Evolutionary conservation across 1,140 invertebrate genomes (phyloP), one percentile per base, ranked within the genome.

Genomic region (Caenorhabditis tropicalis): DNA sequence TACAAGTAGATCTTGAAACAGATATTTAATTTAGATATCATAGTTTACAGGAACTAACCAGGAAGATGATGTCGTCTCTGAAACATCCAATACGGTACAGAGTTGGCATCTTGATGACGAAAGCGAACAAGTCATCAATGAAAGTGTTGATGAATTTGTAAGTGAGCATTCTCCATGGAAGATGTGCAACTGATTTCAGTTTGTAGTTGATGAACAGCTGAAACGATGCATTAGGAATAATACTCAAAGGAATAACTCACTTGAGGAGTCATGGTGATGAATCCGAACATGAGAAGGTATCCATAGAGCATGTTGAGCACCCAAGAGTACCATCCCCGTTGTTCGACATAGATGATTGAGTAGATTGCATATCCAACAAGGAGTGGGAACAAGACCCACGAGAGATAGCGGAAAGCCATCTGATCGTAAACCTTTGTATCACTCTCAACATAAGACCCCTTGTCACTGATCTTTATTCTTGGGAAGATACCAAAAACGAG

Each of bases 121-220:
- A 99, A 83, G 98, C 98, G 93, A 99, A 99, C 87, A 99, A 96
- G 92, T 99, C 98, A 93, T 99, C 98, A 90, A 99, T 99, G 91
- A 99, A 99, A 2, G 98, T 99, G 91, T 99, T 99, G n/a, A 99
- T 94, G 91, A 98, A 98, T 93, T 99, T 99, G 91, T 99, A 99
- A 16, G 96, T 97, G 94, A 99, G 94, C 97, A 99, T 99, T 81
- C 98, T 93, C 97, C 98, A 99, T 3, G 98, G 98, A 85, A 99
- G 93, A 93, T 99, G 98, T 12, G 98, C 98, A 0, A 99, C 97
- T 24, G 97, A 99, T 91, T 99, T 99, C 58, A 99, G 91, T 92
- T 99, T 99, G 92, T 99, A 99, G 92, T 99, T 99, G 85, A 99
- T 99, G 90, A 99, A 99, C 58, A 99, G 92, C 81, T 87, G 79